Evolutionary conservation across 2,888 invertebrate species (phyloP).

Genomic region (Zaprionus obscuricornis): DNA sequence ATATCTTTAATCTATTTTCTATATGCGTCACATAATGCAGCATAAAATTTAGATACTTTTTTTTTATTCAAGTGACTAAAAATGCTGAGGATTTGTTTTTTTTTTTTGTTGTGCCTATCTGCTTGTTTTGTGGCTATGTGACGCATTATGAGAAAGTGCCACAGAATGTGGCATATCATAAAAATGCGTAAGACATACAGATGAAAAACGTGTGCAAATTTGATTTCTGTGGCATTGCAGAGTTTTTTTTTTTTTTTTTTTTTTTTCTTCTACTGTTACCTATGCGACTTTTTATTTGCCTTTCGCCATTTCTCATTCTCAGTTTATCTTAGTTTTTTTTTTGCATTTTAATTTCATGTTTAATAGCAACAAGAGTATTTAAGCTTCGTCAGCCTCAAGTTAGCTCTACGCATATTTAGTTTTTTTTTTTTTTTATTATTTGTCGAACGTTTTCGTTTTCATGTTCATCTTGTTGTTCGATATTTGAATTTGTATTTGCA

Average conservation of each 20-base stretch:
- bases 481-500: constrained; percentile 15
- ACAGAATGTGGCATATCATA: constrained; percentile 41
- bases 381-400: neutral
- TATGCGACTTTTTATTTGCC: constrained; percentile 15
- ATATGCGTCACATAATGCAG: neutral
- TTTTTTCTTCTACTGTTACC: too few species aligned
- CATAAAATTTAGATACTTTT: too few species aligned
- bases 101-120: constrained; percentile 24
- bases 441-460: constrained; percentile 33
- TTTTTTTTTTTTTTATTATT: constrained; percentile 2
- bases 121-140: constrained; percentile 26
- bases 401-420: too few species aligned
- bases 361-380: constrained; percentile 20
- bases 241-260: too few species aligned
- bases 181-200: neutral
- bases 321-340: constrained; percentile 22
- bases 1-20: too few species aligned
- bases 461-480: constrained; percentile 21
- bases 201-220: constrained; percentile 10
- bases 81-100: constrained; percentile 21
- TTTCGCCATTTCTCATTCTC: constrained; percentile 4
- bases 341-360: constrained; percentile 1
- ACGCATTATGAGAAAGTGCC: constrained; percentile 36
- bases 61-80: neutral
- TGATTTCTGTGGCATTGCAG: constrained; percentile 30